Evolutionary conservation across 2,797 vertebrate species (phyloP).

Genomic region (Lophius americanus): DNA sequence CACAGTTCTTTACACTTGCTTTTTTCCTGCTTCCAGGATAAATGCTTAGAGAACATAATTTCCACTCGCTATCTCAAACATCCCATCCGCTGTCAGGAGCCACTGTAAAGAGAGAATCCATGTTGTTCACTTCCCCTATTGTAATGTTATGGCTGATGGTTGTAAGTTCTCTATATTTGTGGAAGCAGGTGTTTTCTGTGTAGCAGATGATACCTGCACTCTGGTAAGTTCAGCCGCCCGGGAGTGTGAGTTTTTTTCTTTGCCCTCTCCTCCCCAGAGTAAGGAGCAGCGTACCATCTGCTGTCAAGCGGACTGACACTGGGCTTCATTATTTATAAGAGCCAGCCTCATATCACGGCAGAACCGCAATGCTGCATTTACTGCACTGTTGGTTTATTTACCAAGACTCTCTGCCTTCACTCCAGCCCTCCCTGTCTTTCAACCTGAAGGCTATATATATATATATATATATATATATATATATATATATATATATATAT

Average conservation of each 20-base stretch:
- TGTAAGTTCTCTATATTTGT: no score
- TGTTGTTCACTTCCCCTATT: no score
- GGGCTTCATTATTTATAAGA: constrained; percentile 70
- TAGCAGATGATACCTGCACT: constrained; percentile 9
- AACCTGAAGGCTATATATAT: constrained; percentile 4
- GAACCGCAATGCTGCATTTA: constrained; percentile 57
- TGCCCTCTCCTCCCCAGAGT: constrained; percentile 23
- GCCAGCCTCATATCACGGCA: constrained; percentile 50
- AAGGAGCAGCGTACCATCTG: constrained; percentile 9
- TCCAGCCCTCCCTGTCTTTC: constrained; percentile 6
- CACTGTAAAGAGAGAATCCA: no score
- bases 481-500: no score
- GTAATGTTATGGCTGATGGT: no score
- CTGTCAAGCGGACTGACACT: constrained; percentile 21
- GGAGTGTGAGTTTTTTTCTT: constrained; percentile 27
- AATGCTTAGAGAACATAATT: no score
- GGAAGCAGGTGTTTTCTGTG: neutral
- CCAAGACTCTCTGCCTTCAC: constrained; percentile 14
- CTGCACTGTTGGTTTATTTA: constrained; percentile 51
- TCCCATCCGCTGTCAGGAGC: no score
- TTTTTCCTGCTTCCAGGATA: no score
- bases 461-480: no score
- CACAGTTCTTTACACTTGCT: no score
- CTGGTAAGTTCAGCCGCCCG: constrained; percentile 17
- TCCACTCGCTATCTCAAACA: no score